Conservation (phyloP, 2,113 vertebrate genomes). For the Clarias gariepinus region DNA sequence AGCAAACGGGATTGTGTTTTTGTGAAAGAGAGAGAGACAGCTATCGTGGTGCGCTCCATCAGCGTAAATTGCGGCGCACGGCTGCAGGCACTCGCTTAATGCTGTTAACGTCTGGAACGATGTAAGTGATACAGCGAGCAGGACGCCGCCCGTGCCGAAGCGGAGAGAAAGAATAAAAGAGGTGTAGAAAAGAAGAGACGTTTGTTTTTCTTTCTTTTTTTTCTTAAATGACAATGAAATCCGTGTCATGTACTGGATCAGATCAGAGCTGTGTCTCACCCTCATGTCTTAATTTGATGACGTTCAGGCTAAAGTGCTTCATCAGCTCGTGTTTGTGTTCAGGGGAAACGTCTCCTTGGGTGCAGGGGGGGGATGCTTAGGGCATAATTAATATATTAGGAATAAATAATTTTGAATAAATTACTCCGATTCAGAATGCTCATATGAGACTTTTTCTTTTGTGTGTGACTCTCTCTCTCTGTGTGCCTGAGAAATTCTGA, state of each 20-base stretch:
- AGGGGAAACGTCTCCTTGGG: background rate
- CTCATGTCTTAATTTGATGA: background rate
- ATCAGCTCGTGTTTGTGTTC: background rate
- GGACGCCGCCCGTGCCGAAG: conserved; percentile 4
- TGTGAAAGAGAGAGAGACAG: conserved; percentile 29
- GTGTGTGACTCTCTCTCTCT: no score
- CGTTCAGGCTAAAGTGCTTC: background rate
- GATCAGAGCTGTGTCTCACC: no score
- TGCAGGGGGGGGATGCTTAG: background rate
- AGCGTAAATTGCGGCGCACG: conserved; percentile 45
- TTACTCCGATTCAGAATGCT: background rate
- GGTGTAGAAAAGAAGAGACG: background rate
- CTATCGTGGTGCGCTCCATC: background rate
- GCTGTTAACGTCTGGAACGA: conserved; percentile 10
- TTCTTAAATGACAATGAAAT: no score
- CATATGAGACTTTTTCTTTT: no score
- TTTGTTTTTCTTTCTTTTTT: background rate
- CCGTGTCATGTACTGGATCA: no score
- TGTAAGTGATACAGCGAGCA: conserved; percentile 19
- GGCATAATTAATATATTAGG: background rate
- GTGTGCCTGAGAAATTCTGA: no score
- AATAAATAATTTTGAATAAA: background rate
- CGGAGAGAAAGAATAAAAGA: conserved; percentile 10
- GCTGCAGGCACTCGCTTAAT: conserved; percentile 31
- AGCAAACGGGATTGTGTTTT: conserved; percentile 30